Base-by-base conservation (phyloP, 2,888 invertebrate species). In the Ectropis crepuscularia region DNA sequence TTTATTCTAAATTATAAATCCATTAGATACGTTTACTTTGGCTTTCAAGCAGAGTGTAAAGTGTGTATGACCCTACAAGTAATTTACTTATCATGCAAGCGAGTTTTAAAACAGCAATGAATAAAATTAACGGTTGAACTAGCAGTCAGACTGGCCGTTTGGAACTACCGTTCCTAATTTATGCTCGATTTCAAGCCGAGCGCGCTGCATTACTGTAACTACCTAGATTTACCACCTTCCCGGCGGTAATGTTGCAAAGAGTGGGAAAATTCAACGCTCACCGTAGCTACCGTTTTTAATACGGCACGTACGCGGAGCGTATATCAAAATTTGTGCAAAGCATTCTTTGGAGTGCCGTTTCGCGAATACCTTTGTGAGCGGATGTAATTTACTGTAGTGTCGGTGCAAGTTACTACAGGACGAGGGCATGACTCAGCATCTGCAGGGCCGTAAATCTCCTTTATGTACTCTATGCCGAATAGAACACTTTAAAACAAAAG, bases 311-410 rank as follows among this genome's bases (percentile, higher is more conserved):
- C 67, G 16, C 61, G 59, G 60, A 42, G 64, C 69, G 70, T 78
- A 71, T 74, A 76, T 79, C 78, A 76, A 75, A 75, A 75, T 77
- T 78, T 72, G 74, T 66, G 71, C 70, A 69, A 61, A 72, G 71
- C 72, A 69, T 73, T 78, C 78, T 73, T 72, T 62, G 70, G 71
- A 74, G 69, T 73, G 72, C 71, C 71, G 70, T 72, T 68, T 73
- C 65, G 64, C 61, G 62, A 74, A 72, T 72, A 74, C 71, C 72
- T 75, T 65, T 69, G 67, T 60, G 73, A 73, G 75, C 70, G 65
- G 74, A 68, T 70, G 74, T 75, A 78, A 77, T 76, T 80, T 73
- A 75, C 68, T 69, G 71, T 75, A 77, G 65, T 53, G 69, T 61
- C 55, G 62, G 72, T 70, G 64, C 57, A 62, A 69, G 63, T 57